Evolutionary conservation across 2,888 invertebrate species (phyloP), one percentile per base, ranked within the genome.

Genomic region (Eulithis testata): DNA sequence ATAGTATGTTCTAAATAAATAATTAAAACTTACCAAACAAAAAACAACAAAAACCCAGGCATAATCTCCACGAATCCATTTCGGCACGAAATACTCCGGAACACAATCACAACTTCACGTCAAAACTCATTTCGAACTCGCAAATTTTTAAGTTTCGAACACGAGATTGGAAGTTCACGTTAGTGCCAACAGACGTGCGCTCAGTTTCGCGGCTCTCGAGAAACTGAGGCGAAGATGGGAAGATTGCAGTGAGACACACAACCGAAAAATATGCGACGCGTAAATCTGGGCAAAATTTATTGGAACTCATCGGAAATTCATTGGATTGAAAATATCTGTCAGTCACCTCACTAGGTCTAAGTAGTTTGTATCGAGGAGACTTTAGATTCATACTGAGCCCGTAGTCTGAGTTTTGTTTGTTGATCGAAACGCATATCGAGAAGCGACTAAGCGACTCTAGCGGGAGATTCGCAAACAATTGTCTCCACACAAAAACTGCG

Each of bases 1-100:
- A 31, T 31, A 31, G 31, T 31, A 21, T 21, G 21, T 21, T 21
- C 21, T 2, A 21, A 2, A 2, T 43, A 43, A 11, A 43, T 43
- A 43, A 43, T 43, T 8, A 47, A 47, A 12, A 49, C 73, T 74
- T 57, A 75, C 72, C 71, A 59, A 68, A 56, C 9, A 68, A 70
- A 65, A 73, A 53, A 45, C 66, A 69, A 69, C 65, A 68, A 53
- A 69, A 66, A 65, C 55, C 11, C 21, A 68, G 11, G 36, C 11
- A 59, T 45, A 64, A 45, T 51, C 61, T 68, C 72, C 67, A 55
- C 49, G 65, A 61, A 73, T 73, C 73, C 73, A 73, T 73, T 72
- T 69, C 68, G 63, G 27, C 66, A 70, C 66, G 63, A 60, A 63
- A 36, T 66, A 70, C 69, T 52, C 44, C 8, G 5, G 49, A 31